A percentile compares a stretch with the other conserved stretches of the same genome.
Conservation (phyloP, 2,888 invertebrate species). For the Andricus curvator region DNA sequence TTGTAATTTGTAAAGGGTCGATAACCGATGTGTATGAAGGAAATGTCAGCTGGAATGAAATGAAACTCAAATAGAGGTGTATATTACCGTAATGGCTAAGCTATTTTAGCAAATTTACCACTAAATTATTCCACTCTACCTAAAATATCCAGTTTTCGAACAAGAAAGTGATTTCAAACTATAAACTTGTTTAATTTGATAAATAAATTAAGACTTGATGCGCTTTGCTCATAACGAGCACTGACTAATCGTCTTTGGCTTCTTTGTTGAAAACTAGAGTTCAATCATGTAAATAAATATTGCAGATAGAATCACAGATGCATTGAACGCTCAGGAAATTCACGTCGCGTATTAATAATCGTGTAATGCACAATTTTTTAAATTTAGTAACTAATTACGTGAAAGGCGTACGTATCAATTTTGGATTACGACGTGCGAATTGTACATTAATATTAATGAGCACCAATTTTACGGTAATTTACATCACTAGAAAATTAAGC, state of each 20-base stretch:
- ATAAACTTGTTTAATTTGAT: not conserved
- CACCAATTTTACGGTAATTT: slow-evolving; percentile 41
- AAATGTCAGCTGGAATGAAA: slow-evolving; percentile 21
- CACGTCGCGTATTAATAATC: slow-evolving; percentile 27
- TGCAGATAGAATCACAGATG: slow-evolving; percentile 12
- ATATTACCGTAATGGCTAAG: slow-evolving; percentile 34
- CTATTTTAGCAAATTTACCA: not conserved
- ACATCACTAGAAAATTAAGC: slow-evolving; percentile 36
- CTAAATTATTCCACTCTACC: not conserved
- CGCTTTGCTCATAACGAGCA: slow-evolving; percentile 43
- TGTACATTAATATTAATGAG: slow-evolving; percentile 34
- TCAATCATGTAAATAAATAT: slow-evolving; percentile 37
- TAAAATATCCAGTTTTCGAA: slow-evolving; percentile 5
- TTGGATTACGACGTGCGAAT: slow-evolving; percentile 18
- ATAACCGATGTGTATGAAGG: slow-evolving; percentile 12
- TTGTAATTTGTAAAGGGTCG: slow-evolving; percentile 33
- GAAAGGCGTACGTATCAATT: not conserved
- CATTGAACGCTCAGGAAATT: slow-evolving; percentile 33
- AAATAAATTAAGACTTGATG: not conserved
- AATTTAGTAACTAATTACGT: slow-evolving; percentile 13
- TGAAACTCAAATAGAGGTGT: slow-evolving; percentile 32
- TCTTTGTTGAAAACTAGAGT: slow-evolving; percentile 23
- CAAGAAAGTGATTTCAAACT: not conserved
- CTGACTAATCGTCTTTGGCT: slow-evolving; percentile 38
- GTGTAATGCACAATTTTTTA: slow-evolving; percentile 29